A percentile compares a stretch with the other conserved stretches of the same genome.
Conservation (phyloP, 2,888 invertebrate species). For the Pardosa pseudoannulata region DNA sequence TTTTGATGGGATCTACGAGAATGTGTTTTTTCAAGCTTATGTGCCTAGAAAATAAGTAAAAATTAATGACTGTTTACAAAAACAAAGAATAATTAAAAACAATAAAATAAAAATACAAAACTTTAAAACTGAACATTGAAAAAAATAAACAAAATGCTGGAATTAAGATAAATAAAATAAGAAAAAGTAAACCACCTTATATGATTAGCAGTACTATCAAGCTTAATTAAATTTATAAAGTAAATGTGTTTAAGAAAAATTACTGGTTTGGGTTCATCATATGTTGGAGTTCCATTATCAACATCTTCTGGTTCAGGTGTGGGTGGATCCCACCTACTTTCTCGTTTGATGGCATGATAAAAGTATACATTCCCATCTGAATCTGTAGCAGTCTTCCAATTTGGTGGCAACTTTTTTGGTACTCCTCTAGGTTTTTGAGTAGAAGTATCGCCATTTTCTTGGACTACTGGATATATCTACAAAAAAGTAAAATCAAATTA, state of each 20-base stretch:
- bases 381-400: constrained; percentile 91
- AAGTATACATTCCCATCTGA: constrained; percentile 91
- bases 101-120: constrained; percentile 18
- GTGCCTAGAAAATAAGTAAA: constrained; percentile 61
- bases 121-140: neutral
- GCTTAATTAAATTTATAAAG: too few relatives aligned
- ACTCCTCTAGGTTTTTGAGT: neutral
- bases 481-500: too few relatives aligned
- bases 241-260: too few relatives aligned
- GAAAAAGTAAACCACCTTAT: too few relatives aligned
- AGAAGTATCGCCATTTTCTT: constrained; percentile 28
- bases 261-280: constrained; percentile 76
- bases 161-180: too few relatives aligned
- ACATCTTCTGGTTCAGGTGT: constrained; percentile 75
- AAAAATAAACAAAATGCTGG: neutral
- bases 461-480: neutral
- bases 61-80: constrained; percentile 21
- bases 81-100: constrained; percentile 23
- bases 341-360: constrained; percentile 84
- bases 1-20: constrained; percentile 57
- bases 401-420: constrained; percentile 55
- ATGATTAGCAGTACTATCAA: too few relatives aligned
- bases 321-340: constrained; percentile 79
- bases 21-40: constrained; percentile 48
- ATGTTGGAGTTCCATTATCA: constrained; percentile 77